These are phyloP conservation scores for Molorchus minor DNA, from an alignment of 2,888 invertebrate genomes.

Conservation along the genomic window DNA sequence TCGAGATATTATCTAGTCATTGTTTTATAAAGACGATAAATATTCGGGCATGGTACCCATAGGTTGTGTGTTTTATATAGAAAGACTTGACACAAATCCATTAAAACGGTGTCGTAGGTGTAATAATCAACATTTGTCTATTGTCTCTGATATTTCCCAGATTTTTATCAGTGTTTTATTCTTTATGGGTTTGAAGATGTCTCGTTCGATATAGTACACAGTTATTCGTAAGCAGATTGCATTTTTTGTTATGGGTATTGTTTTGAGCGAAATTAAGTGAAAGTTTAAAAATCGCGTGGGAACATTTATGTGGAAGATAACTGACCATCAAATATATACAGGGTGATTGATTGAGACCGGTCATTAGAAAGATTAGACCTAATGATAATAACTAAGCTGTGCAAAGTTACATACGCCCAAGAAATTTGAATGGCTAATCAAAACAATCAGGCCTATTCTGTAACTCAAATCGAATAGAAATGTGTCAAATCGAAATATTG, in stretches of 20 bases:
- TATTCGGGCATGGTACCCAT: not conserved
- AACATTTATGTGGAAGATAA: no score
- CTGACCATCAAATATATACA: no score
- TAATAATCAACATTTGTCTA: conserved; percentile 6
- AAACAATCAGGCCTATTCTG: no score
- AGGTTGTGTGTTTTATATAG: not conserved
- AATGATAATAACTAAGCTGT: no score
- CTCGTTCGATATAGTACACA: not conserved
- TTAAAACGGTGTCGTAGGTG: conserved; percentile 15
- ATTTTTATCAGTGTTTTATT: conserved; percentile 2
- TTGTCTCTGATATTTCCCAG: not conserved
- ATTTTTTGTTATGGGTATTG: not conserved
- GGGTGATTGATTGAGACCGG: no score
- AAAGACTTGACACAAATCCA: conserved; percentile 3
- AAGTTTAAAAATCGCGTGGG: no score
- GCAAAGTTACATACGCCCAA: no score
- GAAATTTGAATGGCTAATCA: no score
- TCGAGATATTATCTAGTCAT: conserved; percentile 7
- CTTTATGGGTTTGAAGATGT: not conserved
- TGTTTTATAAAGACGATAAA: conserved; percentile 9
- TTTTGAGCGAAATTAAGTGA: not conserved
- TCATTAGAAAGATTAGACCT: no score
- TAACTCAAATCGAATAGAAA: no score
- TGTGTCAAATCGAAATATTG: no score
- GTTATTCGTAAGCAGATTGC: not conserved